Percentiles rank a stretch among this genome's conserved stretches.
Conservation (phyloP, 2,888 invertebrate species). For the Microdon myrmicae region DNA sequence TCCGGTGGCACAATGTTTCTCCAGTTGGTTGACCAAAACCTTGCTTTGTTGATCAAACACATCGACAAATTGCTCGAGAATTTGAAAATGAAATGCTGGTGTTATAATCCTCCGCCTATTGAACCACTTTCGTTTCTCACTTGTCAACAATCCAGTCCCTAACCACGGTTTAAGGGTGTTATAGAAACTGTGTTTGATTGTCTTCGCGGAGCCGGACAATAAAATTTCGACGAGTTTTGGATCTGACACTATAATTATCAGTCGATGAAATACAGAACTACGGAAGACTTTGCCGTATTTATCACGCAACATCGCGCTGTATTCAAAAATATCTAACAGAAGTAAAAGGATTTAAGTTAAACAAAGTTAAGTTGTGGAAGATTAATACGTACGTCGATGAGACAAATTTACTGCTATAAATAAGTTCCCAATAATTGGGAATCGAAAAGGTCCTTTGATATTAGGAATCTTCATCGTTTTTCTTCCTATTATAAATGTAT, state of each 20-base stretch:
- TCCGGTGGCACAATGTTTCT: constrained; percentile 64
- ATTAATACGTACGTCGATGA: too few species aligned
- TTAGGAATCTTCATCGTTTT: too few species aligned
- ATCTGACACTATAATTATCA: constrained; percentile 65
- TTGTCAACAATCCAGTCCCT: constrained; percentile 60
- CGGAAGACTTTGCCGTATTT: constrained; percentile 64
- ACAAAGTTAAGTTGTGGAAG: too few species aligned
- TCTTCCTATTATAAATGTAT: too few species aligned
- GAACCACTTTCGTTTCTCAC: constrained; percentile 71
- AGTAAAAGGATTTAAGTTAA: too few species aligned
- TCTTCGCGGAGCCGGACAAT: constrained; percentile 57
- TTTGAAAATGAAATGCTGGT: constrained; percentile 83
- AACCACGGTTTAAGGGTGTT: constrained; percentile 59
- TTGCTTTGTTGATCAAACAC: constrained; percentile 75
- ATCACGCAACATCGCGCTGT: constrained; percentile 37
- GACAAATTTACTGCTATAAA: too few species aligned
- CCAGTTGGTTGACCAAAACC: constrained; percentile 70
- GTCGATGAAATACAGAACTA: constrained; percentile 65
- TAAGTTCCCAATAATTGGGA: too few species aligned
- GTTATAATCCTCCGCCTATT: constrained; percentile 77
- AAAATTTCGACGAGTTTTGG: constrained; percentile 68
- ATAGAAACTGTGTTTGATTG: constrained; percentile 60
- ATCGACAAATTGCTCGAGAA: constrained; percentile 77
- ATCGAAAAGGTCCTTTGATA: too few species aligned
- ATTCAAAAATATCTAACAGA: too few species aligned